Base-by-base conservation (phyloP, 2,797 vertebrate species). In the Avahi laniger region DNA sequence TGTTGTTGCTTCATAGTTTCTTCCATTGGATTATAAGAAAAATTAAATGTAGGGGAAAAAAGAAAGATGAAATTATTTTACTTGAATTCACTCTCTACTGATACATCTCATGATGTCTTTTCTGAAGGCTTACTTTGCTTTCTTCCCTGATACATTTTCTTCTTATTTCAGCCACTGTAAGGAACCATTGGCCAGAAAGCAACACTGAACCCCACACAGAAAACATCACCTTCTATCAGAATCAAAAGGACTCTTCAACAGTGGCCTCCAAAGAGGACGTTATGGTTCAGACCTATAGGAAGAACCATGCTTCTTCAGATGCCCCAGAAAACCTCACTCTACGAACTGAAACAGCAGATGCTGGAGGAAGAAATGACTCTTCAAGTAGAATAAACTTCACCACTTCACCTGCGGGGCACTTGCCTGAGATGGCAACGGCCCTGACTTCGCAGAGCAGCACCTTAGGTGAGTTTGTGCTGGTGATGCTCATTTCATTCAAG, bases 151-250 rank as follows among this genome's bases (percentile, higher is more conserved):
- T 33, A 17, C 0, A 3, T 88, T 82, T 79, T 84, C 80, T 84
- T 89, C n/a, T 22, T 81, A 33, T 96, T 97, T 84, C 86, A 98
- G 97, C 61, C 59, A 15, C 76, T 28, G 3, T 59, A 18, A 72
- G 43, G 69, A 94, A 78, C 78, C 76, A 35, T 1, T 54, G 95
- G 92, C 61, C 57, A 22, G 91, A 94, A 84, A 79, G 35, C 46
- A 91, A 33, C 73, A 70, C 93, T n/a, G 86, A 95, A 10, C 33
- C 82, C 54, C 91, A 67, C 7, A 1, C 6, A 38, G 96, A 83
- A 90, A 96, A 80, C 13, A 41, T 75, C n/a, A 17, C 93, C 61
- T 72, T 84, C 63, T 52, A 69, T 75, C 86, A 46, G 48, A 76
- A 72, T 87, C 94, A 73, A 95, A 81, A 59, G 78, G 69, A 88